These are phyloP conservation scores for Silurus aristotelis DNA, from an alignment of 2,797 vertebrate genomes.

Conservation along the genomic window DNA sequence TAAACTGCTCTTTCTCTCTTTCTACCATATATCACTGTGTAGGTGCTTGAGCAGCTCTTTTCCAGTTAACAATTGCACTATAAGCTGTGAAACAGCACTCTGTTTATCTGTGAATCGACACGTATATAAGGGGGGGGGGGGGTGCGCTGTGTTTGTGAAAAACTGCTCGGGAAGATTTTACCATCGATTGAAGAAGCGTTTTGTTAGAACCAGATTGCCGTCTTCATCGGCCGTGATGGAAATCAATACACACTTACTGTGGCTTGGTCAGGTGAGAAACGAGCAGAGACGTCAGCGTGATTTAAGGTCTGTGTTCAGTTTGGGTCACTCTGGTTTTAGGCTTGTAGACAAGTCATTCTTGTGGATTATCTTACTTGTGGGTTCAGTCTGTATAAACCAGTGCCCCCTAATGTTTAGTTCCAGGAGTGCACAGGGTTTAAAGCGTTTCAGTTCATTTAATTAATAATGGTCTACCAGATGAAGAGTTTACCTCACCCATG, in stretches of 20 bases:
- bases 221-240: not conserved
- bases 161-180: not conserved
- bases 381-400: not conserved
- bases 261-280: not conserved
- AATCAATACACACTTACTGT: not conserved
- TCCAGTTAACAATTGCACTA: not conserved
- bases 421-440: not conserved
- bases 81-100: not conserved
- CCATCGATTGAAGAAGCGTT: not conserved
- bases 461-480: not conserved
- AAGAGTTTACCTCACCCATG: too few relatives aligned
- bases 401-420: not conserved
- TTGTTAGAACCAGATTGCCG: not conserved
- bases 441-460: not conserved
- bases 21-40: not conserved
- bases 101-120: not conserved
- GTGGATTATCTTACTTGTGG: not conserved
- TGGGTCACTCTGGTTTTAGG: too few relatives aligned
- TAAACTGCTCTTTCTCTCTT: not conserved
- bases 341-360: not conserved
- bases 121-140: too few relatives aligned
- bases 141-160: not conserved
- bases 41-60: not conserved
- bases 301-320: not conserved
- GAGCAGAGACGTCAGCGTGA: not conserved